A percentile compares a stretch with the other conserved stretches of the same genome.
phyloP scores from a whole-genome alignment of 2,113 vertebrate genomes.

The Taurulus bubalis region DNA sequence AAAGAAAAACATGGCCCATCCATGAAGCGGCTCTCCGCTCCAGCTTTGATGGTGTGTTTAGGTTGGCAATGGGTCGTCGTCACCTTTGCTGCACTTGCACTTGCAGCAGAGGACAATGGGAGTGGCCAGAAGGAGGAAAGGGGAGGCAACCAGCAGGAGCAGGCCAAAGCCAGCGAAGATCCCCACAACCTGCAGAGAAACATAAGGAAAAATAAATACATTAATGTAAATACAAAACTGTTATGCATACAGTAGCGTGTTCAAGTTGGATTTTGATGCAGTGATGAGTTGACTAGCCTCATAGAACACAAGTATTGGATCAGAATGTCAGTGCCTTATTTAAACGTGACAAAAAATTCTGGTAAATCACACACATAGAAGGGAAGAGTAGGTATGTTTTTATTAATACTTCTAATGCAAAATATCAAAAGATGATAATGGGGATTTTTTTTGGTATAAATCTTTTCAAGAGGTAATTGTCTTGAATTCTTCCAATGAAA shows the following conservation, averaged over 20 bases:
- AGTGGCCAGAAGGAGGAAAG: conserved; percentile 95
- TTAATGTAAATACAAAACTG: not conserved
- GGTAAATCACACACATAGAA: not conserved
- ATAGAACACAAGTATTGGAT: not conserved
- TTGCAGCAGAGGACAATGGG: conserved; percentile 98
- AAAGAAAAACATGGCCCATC: conserved; percentile 58
- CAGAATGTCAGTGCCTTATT: not conserved
- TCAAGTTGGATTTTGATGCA: not conserved
- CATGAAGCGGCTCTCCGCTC: conserved; percentile 36
- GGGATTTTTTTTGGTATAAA: not conserved
- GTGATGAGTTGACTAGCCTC: not conserved
- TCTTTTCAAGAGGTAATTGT: not conserved
- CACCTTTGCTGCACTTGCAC: conserved; percentile 98
- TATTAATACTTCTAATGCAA: not conserved
- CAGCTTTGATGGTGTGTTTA: conserved; percentile 69
- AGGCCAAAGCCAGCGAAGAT: conserved; percentile 98
- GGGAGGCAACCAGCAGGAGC: conserved; percentile 94
- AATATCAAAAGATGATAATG: not conserved
- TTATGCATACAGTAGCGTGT: not conserved
- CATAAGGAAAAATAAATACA: not conserved
- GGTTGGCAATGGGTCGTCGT: conserved; percentile 95
- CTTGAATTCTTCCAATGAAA: not conserved
- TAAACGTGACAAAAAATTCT: not conserved
- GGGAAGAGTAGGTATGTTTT: not conserved
- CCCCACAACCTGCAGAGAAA: conserved; percentile 90